Conservation (phyloP, 2,113 vertebrate genomes). For the Hippocampus mohnikei region DNA sequence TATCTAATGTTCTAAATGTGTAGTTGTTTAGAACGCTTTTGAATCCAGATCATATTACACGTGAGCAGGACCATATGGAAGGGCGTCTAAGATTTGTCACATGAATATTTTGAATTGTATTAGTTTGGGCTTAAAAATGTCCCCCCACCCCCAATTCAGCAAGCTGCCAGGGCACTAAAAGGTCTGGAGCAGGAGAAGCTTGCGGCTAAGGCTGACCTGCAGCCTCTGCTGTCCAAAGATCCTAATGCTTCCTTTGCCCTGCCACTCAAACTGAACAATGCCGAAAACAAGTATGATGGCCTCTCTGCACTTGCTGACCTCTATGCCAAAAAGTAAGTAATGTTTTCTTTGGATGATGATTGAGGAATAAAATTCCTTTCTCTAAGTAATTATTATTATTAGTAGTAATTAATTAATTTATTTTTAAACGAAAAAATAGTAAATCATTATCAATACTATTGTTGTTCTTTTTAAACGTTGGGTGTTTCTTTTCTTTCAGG, state of each 20-base stretch:
- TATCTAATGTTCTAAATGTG: no score
- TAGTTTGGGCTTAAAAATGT: no score
- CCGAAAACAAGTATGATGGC: conserved; percentile 81
- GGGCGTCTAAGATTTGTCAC: no score
- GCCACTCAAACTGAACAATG: conserved; percentile 72
- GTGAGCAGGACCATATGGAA: no score
- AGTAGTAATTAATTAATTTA: no score
- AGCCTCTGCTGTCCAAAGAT: conserved; percentile 74
- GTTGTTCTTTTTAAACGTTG: background rate
- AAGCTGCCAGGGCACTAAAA: conserved; percentile 70
- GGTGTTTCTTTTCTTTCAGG: conserved; percentile 57
- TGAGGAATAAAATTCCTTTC: background rate
- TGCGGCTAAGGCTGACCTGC: conserved; percentile 75
- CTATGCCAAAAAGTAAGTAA: conserved; percentile 85
- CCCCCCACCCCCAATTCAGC: no score
- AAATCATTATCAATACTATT: background rate
- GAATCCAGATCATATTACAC: no score
- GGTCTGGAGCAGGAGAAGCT: conserved; percentile 78
- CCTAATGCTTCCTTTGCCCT: conserved; percentile 73
- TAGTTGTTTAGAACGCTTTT: no score
- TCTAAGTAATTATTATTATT: background rate
- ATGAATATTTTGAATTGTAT: no score
- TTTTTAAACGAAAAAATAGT: background rate
- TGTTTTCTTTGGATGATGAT: background rate
- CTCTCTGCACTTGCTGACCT: conserved; percentile 77